These are phyloP conservation scores for Dreissena rostriformis DNA, from an alignment of 1,140 invertebrate species.

Conservation along the genomic window DNA sequence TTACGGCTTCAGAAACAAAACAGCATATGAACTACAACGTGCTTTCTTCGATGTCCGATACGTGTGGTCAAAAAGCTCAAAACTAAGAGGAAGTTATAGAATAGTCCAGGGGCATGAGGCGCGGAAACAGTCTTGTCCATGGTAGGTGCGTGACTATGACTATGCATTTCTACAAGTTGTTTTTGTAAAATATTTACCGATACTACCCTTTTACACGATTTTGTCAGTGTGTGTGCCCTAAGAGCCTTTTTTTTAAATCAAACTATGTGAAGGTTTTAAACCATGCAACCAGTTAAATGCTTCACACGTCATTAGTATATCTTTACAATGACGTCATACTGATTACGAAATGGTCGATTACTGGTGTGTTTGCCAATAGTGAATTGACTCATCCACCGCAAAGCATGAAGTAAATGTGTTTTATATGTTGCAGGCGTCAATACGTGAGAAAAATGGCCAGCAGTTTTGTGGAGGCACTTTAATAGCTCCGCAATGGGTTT, in stretches of 20 bases:
- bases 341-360: too few relatives aligned
- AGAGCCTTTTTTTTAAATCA: too few relatives aligned
- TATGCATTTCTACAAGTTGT: background rate
- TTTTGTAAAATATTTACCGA: background rate
- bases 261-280: too few relatives aligned
- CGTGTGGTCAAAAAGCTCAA: background rate
- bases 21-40: constrained; percentile 1
- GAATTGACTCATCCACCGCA: too few relatives aligned
- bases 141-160: constrained; percentile 86
- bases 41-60: background rate
- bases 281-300: too few relatives aligned
- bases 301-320: too few relatives aligned
- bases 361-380: too few relatives aligned
- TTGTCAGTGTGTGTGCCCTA: too few relatives aligned
- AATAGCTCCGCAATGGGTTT: constrained; percentile 91
- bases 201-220: too few relatives aligned
- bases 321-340: too few relatives aligned
- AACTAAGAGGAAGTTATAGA: background rate
- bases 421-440: constrained; percentile 87
- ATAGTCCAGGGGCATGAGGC: constrained; percentile 87
- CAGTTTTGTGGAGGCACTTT: constrained; percentile 95
- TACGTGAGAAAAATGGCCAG: constrained; percentile 91
- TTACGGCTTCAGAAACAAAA: background rate
- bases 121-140: constrained; percentile 92
- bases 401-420: background rate